phyloP scores from a whole-genome alignment of 2,113 vertebrate species.

The Cercocebus atys region DNA sequence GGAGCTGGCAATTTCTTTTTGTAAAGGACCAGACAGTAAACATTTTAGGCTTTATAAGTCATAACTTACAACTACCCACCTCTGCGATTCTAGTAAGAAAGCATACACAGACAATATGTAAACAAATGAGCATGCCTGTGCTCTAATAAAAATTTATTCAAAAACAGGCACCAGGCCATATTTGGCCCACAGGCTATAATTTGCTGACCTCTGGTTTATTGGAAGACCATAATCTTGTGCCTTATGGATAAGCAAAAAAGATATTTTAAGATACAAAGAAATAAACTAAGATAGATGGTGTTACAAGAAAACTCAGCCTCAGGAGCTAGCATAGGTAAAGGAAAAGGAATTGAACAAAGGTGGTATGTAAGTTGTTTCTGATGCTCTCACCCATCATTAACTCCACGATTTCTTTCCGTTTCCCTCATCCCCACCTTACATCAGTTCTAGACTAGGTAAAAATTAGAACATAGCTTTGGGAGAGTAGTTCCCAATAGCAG shows the following conservation, averaged over 20 bases:
- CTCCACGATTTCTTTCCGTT: neutral
- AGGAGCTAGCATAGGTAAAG: neutral
- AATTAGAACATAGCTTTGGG: neutral
- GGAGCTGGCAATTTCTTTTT: neutral
- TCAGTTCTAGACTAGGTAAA: neutral
- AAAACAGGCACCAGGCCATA: neutral
- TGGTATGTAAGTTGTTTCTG: neutral
- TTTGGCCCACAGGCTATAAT: neutral
- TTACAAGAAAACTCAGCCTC: neutral
- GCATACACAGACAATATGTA: neutral
- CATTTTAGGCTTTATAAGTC: neutral
- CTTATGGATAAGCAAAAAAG: neutral
- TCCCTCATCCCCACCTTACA: neutral
- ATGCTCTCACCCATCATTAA: neutral
- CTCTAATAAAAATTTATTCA: neutral
- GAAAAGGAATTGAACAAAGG: neutral
- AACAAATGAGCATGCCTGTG: neutral
- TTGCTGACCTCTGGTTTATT: neutral
- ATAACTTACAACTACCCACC: neutral
- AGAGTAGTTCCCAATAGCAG: neutral
- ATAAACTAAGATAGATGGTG: neutral
- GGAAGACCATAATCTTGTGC: neutral
- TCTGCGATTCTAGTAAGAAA: neutral
- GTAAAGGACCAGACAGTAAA: neutral
- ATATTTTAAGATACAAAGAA: neutral